These are phyloP conservation scores for Lateolabrax maculatus DNA, from an alignment of 2,797 vertebrate species.

Conservation along the genomic window DNA sequence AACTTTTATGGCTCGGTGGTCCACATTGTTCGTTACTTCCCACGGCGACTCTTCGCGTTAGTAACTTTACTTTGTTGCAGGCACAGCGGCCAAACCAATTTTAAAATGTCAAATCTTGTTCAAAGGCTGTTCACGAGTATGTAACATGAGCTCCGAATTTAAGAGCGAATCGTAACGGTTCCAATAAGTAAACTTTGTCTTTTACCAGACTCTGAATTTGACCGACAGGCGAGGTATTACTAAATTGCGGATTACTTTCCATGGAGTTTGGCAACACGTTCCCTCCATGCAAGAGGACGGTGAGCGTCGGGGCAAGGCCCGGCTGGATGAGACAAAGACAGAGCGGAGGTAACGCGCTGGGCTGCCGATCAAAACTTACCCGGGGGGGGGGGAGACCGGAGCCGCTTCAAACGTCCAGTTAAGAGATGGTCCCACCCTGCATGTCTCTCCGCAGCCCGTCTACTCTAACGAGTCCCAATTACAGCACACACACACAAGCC, in stretches of 20 bases:
- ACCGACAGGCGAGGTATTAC: neutral
- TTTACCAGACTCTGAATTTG: accelerated
- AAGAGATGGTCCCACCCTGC: slow-evolving; percentile 55
- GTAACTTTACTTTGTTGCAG: slow-evolving; percentile 61
- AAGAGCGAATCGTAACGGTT: neutral
- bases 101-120: neutral
- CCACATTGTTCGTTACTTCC: neutral
- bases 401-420: slow-evolving; percentile 64
- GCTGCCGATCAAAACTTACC: slow-evolving; percentile 75
- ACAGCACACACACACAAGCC: slow-evolving; percentile 1
- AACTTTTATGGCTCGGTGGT: slow-evolving; percentile 42
- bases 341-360: slow-evolving; percentile 55
- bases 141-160: slow-evolving; percentile 36
- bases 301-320: slow-evolving; percentile 70
- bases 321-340: slow-evolving; percentile 82
- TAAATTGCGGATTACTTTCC: slow-evolving; percentile 21
- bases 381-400: slow-evolving; percentile 60
- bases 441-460: slow-evolving; percentile 50
- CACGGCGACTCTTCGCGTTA: neutral
- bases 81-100: neutral
- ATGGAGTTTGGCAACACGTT: slow-evolving; percentile 61
- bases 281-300: slow-evolving; percentile 18
- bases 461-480: neutral
- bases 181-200: accelerated
- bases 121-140: accelerated